phyloP scores from a whole-genome alignment of 2,888 invertebrate genomes.

The Phanerotoma sp. region DNA sequence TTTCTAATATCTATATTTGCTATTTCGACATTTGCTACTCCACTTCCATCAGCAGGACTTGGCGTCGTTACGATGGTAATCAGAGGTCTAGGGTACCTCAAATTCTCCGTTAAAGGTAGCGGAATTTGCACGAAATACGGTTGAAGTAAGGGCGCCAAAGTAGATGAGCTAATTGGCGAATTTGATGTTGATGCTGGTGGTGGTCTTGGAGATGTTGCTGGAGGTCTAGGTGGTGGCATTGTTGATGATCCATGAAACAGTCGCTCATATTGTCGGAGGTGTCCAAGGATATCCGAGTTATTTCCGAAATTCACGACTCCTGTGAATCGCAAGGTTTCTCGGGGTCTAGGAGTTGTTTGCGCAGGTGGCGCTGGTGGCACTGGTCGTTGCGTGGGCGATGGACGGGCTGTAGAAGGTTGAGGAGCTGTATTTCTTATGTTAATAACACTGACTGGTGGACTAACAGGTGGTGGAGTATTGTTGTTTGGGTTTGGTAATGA shows the following conservation, averaged over 20 bases:
- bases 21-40: constrained; percentile 31
- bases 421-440: constrained; percentile 1
- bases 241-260: constrained; percentile 44
- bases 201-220: constrained; percentile 6
- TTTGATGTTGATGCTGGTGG: constrained; percentile 13
- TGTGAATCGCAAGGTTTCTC: constrained; percentile 50
- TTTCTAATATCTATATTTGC: too few relatives aligned
- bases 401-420: background rate
- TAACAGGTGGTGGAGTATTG: constrained; percentile 23
- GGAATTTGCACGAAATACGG: constrained; percentile 50
- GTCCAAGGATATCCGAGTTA: constrained; percentile 43
- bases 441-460: constrained; percentile 9
- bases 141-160: constrained; percentile 32
- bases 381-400: constrained; percentile 15
- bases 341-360: constrained; percentile 36
- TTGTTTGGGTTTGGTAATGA: constrained; percentile 43
- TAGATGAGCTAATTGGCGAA: background rate
- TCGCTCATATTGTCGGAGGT: constrained; percentile 49
- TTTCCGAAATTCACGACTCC: constrained; percentile 54
- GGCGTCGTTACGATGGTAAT: constrained; percentile 6
- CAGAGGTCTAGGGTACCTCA: constrained; percentile 16
- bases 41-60: background rate
- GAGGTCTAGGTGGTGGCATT: constrained; percentile 20
- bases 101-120: constrained; percentile 40
- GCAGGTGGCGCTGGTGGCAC: constrained; percentile 46